Conservation (phyloP, 2,113 vertebrate species). For the Excalfactoria chinensis region DNA sequence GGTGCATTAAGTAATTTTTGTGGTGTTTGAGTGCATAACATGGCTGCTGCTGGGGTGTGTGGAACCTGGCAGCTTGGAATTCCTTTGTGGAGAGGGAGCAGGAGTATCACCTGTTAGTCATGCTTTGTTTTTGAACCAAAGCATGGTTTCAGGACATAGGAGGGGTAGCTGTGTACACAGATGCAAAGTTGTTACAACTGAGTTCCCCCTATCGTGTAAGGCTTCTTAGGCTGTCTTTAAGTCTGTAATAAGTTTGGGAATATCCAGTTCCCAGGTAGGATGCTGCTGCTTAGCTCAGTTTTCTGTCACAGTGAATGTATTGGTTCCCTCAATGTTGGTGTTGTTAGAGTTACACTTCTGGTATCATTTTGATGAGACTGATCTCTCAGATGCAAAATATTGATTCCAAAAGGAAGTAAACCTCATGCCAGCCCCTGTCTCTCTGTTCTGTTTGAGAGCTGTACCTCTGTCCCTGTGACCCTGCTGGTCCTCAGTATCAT, state of each 20-base stretch:
- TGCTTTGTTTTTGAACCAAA: neutral
- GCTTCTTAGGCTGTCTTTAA: neutral
- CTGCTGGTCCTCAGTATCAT: neutral
- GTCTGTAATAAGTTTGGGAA: too few relatives aligned
- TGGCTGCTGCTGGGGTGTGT: neutral
- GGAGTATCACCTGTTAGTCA: neutral
- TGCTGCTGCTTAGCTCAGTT: neutral
- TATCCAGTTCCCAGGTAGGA: neutral
- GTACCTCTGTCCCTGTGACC: neutral
- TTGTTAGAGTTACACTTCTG: neutral
- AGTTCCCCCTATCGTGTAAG: neutral
- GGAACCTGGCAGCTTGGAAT: neutral
- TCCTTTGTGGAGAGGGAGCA: neutral
- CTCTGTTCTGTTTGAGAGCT: rapidly evolving
- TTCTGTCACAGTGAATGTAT: neutral
- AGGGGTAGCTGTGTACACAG: neutral
- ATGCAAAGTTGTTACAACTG: neutral
- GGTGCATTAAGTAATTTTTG: rapidly evolving
- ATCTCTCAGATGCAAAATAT: neutral
- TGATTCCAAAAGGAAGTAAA: neutral
- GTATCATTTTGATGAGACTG: neutral
- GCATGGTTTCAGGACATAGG: rapidly evolving
- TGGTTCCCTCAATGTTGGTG: neutral
- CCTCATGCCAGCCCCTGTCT: rapidly evolving
- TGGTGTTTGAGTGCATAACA: neutral